Base-by-base conservation (phyloP, 2,888 invertebrate species). In the Geotrupes spiniger region DNA sequence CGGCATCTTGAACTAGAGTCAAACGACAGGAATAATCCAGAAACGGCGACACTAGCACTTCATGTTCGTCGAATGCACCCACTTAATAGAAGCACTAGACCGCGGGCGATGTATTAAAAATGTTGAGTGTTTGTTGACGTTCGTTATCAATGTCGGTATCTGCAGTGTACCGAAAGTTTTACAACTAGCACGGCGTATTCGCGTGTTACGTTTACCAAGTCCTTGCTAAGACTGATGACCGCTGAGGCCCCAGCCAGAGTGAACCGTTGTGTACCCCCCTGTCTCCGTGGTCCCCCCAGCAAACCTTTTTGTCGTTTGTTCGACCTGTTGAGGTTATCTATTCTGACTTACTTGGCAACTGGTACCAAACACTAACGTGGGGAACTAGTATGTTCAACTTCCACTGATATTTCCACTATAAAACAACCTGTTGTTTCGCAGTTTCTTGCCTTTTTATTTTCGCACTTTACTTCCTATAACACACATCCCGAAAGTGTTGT, bases 1-100 rank as follows among this genome's bases (percentile, higher is more conserved):
- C 81, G 92, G 92, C 92, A 92, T 92, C 65, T 68, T 76, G 51
- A 17, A 17, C 11, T 17, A 33, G 4, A 33, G 33, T 33, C 33
- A 33, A 38, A 5, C 14, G n/a, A 38, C 38, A 21, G 14, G 8
- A 15, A 21, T 38, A 38, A 38, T 38, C 38, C 38, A 38, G 17
- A 25, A 17, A 9, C 11, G 14, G 15, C 16, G 16, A 21, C 42
- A 42, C 43, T 31, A 39, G 31, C 46, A 46, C 46, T 29, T 33
- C 15, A 26, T 16, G 33, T 25, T 41, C 10, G 5, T 26, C 9
- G 8, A 26, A 12, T 9, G 15, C 43, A 43, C 36, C 14, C 43
- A 40, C 27, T 26, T 10, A 33, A 14, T 11, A 11, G 14, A 33
- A 33, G 12, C 33, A 33, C 33, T 33, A 14, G 10, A 14, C 2